These are phyloP conservation scores for Enoplosus armatus DNA, from an alignment of 2,797 vertebrate genomes.

Conservation along the genomic window DNA sequence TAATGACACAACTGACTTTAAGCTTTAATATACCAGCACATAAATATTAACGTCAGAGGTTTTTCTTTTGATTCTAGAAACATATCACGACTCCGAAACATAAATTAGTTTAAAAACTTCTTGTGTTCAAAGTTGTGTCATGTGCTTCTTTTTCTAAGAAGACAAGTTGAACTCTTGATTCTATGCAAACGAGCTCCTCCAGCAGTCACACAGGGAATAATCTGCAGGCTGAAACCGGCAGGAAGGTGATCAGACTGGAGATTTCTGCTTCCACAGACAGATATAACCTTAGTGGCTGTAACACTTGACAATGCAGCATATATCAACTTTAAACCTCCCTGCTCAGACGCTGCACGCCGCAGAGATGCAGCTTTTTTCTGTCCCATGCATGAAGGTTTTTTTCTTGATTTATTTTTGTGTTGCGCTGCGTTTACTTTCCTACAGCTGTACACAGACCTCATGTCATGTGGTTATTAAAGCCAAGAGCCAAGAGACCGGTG, in stretches of 20 bases:
- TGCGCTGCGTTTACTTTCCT: no score
- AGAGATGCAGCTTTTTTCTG: not conserved
- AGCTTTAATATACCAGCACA: not conserved
- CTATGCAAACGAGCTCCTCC: not conserved
- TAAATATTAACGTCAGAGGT: not conserved
- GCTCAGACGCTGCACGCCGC: not conserved
- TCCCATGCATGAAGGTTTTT: no score
- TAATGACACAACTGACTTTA: not conserved
- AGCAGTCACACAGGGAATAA: not conserved
- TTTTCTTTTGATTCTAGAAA: not conserved
- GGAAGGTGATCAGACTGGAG: not conserved
- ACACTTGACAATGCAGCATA: not conserved
- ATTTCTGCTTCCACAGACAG: no score
- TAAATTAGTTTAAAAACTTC: not conserved
- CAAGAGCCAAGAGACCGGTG: no score
- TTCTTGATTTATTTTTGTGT: no score
- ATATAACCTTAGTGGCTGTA: not conserved
- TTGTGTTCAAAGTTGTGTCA: not conserved
- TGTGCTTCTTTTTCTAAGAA: not conserved
- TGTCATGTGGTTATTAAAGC: no score
- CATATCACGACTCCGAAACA: not conserved
- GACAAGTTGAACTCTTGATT: not conserved
- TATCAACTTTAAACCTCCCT: not conserved
- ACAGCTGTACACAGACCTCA: no score
- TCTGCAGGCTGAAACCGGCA: not conserved